phyloP scores from a whole-genome alignment of 2,797 vertebrate species.

The Chelon auratus region DNA sequence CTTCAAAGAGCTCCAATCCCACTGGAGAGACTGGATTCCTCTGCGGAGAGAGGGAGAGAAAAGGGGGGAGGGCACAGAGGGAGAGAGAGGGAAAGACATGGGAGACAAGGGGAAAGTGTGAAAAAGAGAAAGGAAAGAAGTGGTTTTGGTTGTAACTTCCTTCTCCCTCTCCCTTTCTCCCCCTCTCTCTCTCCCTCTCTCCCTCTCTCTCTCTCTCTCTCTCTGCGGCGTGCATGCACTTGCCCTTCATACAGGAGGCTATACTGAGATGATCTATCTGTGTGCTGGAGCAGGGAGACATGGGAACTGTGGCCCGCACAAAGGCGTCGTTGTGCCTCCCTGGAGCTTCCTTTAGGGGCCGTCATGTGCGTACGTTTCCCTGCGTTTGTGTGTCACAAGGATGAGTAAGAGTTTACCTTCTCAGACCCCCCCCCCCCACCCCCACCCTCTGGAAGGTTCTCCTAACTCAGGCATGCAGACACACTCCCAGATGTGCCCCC shows the following conservation, averaged over 20 bases:
- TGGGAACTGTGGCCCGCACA: constrained; percentile 79
- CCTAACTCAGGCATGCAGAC: constrained; percentile 23
- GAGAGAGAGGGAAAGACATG: constrained; percentile 57
- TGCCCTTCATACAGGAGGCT: constrained; percentile 81
- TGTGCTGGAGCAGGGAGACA: constrained; percentile 78
- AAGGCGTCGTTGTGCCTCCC: constrained; percentile 78
- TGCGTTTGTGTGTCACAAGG: constrained; percentile 61
- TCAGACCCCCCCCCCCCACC: constrained; percentile 41
- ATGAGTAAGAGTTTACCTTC: constrained; percentile 74
- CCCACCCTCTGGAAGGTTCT: constrained; percentile 45
- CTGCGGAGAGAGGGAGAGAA: constrained; percentile 71
- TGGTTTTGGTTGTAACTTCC: constrained; percentile 66
- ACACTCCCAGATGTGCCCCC: constrained; percentile 43
- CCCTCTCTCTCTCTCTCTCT: constrained; percentile 39
- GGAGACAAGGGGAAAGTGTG: constrained; percentile 67
- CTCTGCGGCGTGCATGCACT: constrained; percentile 79
- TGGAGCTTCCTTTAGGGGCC: constrained; percentile 76
- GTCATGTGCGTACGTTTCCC: constrained; percentile 42
- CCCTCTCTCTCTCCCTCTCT: constrained; percentile 47
- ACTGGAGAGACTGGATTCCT: constrained; percentile 79
- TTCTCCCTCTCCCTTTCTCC: constrained; percentile 49
- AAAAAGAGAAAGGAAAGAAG: constrained; percentile 64
- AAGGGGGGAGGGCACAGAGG: constrained; percentile 49
- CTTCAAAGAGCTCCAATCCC: constrained; percentile 84
- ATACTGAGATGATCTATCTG: constrained; percentile 80